Evolutionary conservation across 2,113 vertebrate species (phyloP), one percentile per base, ranked within the genome.

Genomic region (Martes martes): DNA sequence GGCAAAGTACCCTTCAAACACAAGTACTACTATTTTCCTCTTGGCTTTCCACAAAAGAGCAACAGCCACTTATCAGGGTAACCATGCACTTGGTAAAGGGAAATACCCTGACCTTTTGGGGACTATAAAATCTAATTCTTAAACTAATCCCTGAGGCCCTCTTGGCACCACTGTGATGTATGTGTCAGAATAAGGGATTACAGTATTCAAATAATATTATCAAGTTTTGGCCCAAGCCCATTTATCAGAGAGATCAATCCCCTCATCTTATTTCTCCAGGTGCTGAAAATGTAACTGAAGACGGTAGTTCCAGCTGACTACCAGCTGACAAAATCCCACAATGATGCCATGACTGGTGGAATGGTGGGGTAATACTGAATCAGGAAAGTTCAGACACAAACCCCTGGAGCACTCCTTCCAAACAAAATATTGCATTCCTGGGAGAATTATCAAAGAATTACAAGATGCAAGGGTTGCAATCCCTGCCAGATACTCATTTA

Each of bases 41-140:
- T 31, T 91, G 82, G 39, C 45, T 91, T 91, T 86, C 47, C 93
- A 89, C 31, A 83, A 73, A 76, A 83, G 61, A 96, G 28, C 71
- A 94, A 92, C 26, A 52, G 81, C 76, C 39, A 96, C 79, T 94
- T 89, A 85, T 15, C 45, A 89, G 11, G 16, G 39, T 73, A 90
- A 57, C 47, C 47, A 93, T 3, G 26, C 6, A 92, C 23, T 4
- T 74, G 71, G 24, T 13, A 92, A 76, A 65, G 33, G 67, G n/a
- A 89, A 92, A 69, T 45, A 42, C 23, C 26, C 65, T 33, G 5
- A 89, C 10, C 31, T 89, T 86, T 81, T 24, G 8, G 23, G 59
- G 26, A 74, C 42, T 82, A 95, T 52, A 83, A 78, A 92, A 78
- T 45, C 74, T 76, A 85, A 81, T n/a, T 74, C 42, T 89, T 88